Conservation (phyloP, 2,888 invertebrate species). For the Fragum whitleyi region DNA sequence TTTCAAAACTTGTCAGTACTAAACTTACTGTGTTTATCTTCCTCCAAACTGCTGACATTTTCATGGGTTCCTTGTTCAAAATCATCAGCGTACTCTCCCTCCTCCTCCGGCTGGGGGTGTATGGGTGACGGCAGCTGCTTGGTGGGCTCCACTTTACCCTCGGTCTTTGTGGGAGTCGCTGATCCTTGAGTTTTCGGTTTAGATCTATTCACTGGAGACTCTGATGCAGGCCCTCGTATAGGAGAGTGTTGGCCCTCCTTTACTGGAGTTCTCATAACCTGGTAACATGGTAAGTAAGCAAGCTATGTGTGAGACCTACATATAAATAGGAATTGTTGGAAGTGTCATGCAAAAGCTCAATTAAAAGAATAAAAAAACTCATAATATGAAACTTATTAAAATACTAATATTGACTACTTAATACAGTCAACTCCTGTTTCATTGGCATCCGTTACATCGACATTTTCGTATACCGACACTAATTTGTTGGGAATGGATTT, state of each 20-base stretch:
- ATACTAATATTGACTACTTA: too few relatives aligned
- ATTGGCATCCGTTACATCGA: too few relatives aligned
- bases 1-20: too few relatives aligned
- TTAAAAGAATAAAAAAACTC: too few relatives aligned
- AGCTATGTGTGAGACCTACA: too few relatives aligned
- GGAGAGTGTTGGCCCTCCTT: conserved; percentile 62
- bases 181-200: conserved; percentile 42
- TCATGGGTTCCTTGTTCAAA: conserved; percentile 77
- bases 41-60: conserved; percentile 74
- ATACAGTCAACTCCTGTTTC: too few relatives aligned
- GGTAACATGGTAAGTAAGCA: background rate
- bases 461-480: too few relatives aligned
- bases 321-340: too few relatives aligned
- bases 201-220: conserved; percentile 56
- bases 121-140: conserved; percentile 25
- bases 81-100: conserved; percentile 73
- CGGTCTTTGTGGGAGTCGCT: conserved; percentile 28
- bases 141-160: conserved; percentile 18
- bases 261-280: conserved; percentile 71
- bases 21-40: conserved; percentile 57
- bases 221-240: conserved; percentile 49
- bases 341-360: too few relatives aligned
- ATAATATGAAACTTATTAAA: too few relatives aligned
- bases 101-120: conserved; percentile 31
- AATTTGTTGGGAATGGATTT: too few relatives aligned